Percentiles rank a stretch among this genome's conserved stretches.
These are phyloP conservation scores for Athene cunicularia DNA, from an alignment of 2,113 vertebrate genomes.

Conservation along the genomic window DNA sequence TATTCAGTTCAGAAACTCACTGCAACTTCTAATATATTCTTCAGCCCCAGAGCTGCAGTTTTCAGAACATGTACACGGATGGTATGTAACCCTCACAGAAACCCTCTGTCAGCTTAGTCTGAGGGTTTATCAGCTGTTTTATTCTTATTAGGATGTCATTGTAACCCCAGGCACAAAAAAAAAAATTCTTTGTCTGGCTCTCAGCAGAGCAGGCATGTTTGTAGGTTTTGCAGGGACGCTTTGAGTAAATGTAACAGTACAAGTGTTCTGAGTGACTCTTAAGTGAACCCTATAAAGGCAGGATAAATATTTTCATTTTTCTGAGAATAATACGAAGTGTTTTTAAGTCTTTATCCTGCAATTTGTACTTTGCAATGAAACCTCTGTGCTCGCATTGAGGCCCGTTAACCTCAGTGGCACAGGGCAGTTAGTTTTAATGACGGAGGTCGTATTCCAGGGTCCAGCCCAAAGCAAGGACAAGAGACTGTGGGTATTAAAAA, in stretches of 20 bases:
- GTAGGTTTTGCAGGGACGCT: not conserved
- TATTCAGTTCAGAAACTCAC: not conserved
- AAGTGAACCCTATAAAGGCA: not conserved
- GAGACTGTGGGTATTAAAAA: not conserved
- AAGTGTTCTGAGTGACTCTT: not conserved
- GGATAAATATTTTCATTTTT: not conserved
- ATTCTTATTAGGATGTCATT: not conserved
- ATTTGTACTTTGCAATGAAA: not conserved
- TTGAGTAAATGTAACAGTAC: not conserved
- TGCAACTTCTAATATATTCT: not conserved
- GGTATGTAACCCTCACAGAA: not conserved
- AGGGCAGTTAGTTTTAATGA: not conserved
- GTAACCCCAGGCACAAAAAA: not conserved
- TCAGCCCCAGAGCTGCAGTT: not conserved
- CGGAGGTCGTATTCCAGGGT: not conserved
- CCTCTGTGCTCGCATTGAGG: not conserved
- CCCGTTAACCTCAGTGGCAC: not conserved
- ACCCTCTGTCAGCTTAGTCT: not conserved
- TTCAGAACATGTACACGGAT: not conserved
- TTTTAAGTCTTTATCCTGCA: not conserved
- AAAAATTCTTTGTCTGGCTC: not conserved
- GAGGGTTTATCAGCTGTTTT: not conserved
- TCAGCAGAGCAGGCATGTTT: not conserved
- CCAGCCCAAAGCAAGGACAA: accelerated
- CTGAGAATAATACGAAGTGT: not conserved